phyloP scores from a whole-genome alignment of 2,797 vertebrate species.

The Odontamblyopus lacepedii region DNA sequence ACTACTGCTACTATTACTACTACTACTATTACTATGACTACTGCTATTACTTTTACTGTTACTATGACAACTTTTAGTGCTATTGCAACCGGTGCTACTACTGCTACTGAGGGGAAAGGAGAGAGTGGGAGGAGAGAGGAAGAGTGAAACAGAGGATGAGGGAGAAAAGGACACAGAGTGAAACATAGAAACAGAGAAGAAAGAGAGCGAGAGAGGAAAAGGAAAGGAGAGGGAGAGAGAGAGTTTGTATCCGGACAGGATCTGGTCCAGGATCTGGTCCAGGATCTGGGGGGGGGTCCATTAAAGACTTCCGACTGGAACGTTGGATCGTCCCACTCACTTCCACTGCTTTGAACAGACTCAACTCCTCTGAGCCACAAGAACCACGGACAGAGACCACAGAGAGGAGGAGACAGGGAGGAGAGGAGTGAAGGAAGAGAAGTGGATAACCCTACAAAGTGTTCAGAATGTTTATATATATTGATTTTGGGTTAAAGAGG shows the following conservation, averaged over 20 bases:
- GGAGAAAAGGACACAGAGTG: not conserved
- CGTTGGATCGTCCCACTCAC: conserved; percentile 87
- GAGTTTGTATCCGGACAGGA: not conserved
- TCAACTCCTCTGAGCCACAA: conserved; percentile 54
- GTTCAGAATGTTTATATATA: too few relatives aligned
- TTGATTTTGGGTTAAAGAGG: too few relatives aligned
- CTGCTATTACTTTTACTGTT: too few relatives aligned
- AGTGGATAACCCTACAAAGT: too few relatives aligned
- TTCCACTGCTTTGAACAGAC: conserved; percentile 87
- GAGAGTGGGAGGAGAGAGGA: not conserved
- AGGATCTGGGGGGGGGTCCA: conserved; percentile 8
- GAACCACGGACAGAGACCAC: not conserved
- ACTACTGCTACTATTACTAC: too few relatives aligned
- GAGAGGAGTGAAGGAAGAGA: too few relatives aligned
- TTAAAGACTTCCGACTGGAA: conserved; percentile 73
- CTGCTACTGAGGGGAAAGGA: too few relatives aligned
- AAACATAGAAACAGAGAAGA: not conserved
- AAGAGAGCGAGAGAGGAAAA: not conserved
- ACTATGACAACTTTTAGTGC: too few relatives aligned
- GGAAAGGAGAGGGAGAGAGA: not conserved
- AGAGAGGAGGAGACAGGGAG: not conserved
- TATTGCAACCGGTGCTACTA: too few relatives aligned
- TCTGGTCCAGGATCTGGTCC: not conserved
- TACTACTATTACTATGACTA: too few relatives aligned
- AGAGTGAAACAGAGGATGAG: not conserved